phyloP scores from a whole-genome alignment of 53 echinoderm and acorn worm genomes.

The Hippasteria phrygiana region DNA sequence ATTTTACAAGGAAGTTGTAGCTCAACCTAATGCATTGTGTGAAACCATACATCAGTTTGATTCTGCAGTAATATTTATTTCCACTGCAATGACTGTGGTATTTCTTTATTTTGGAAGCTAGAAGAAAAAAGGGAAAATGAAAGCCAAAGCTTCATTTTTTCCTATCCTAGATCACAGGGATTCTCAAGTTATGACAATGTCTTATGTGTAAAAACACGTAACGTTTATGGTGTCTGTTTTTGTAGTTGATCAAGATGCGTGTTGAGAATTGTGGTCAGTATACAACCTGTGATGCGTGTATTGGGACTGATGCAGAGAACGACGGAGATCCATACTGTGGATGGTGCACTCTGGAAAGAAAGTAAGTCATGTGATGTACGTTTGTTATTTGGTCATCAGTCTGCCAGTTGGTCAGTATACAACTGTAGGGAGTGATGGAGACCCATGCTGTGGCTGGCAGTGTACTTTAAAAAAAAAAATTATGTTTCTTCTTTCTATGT shows the following conservation, averaged over 20 bases:
- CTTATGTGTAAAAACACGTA: background rate
- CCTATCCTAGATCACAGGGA: too few species aligned
- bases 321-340: constrained; percentile 98
- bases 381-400: background rate
- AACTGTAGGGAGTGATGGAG: background rate
- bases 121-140: too few species aligned
- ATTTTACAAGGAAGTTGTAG: too few species aligned
- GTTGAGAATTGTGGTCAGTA: constrained; percentile 85
- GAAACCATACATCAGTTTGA: too few species aligned
- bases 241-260: constrained; percentile 73
- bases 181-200: background rate
- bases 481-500: too few species aligned
- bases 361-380: constrained; percentile 55
- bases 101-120: too few species aligned
- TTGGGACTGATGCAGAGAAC: constrained; percentile 66
- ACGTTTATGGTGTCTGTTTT: too few species aligned
- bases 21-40: too few species aligned
- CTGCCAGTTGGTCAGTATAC: too few species aligned
- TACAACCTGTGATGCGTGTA: constrained; percentile 84
- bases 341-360: constrained; percentile 88
- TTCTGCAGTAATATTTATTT: too few species aligned
- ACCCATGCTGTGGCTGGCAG: background rate
- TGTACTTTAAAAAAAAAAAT: background rate
- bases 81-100: too few species aligned
- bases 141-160: too few species aligned